phyloP scores from a whole-genome alignment of 2,888 invertebrate species.

The Pandemis cinnamomeana region DNA sequence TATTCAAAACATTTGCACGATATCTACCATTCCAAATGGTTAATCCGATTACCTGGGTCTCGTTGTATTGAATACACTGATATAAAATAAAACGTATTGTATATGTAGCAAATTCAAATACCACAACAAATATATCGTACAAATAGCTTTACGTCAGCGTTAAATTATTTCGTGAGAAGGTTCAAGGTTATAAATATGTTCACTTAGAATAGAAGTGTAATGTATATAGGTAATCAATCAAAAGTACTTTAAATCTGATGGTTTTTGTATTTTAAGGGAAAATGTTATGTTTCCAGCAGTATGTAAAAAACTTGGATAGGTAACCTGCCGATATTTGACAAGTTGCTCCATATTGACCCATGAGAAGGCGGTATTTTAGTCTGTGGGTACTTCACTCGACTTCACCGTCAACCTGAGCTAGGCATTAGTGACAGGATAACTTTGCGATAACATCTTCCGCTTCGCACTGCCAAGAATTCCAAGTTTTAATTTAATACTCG shows the following conservation, averaged over 20 bases:
- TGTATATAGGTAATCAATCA: too few species aligned
- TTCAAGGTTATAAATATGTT: too few species aligned
- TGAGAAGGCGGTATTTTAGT: not conserved
- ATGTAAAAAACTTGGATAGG: not conserved
- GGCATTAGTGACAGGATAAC: conserved; percentile 17
- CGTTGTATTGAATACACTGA: too few species aligned
- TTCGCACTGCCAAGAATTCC: conserved; percentile 11
- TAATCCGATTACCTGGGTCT: not conserved
- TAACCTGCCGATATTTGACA: not conserved
- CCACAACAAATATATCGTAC: too few species aligned
- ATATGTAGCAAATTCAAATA: too few species aligned
- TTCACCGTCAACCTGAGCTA: not conserved
- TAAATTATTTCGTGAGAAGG: too few species aligned
- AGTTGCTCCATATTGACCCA: conserved; percentile 6
- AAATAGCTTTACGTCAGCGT: too few species aligned
- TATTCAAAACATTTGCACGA: not conserved
- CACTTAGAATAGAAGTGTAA: too few species aligned
- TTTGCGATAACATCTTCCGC: conserved; percentile 2
- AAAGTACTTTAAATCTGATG: not conserved
- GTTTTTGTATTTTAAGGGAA: not conserved
- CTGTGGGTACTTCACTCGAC: too few species aligned
- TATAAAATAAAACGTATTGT: too few species aligned
- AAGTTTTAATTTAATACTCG: not conserved
- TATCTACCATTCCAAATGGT: not conserved
- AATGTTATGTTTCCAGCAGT: not conserved